Evolutionary conservation across 2,888 invertebrate species (phyloP), one percentile per base, ranked within the genome.

Genomic region (Stegana nigrithorax): DNA sequence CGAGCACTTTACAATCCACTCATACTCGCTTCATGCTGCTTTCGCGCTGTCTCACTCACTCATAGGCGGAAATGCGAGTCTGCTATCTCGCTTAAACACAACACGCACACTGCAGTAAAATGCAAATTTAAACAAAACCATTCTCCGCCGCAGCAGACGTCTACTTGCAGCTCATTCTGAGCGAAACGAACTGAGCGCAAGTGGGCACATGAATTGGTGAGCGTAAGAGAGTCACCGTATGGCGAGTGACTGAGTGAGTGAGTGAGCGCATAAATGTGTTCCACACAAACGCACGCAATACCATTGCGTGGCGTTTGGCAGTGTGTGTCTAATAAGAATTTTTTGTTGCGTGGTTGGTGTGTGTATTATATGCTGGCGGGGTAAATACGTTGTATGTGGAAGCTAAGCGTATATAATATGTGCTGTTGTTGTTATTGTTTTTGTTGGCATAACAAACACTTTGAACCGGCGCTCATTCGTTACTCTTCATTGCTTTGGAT

Each of bases 1-100:
- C 65, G 63, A 60, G 66, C 62, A 59, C 60, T 71, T 70, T 68
- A 69, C 72, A 73, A 71, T 68, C 60, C 69, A 72, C 32, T 4
- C 32, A 57, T 60, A 64, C 62, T 58, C 36, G n/a, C n/a, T n/a
- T n/a, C n/a, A n/a, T n/a, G n/a, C n/a, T n/a, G n/a, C n/a, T n/a
- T n/a, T n/a, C n/a, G n/a, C n/a, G n/a, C n/a, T n/a, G n/a, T n/a
- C n/a, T n/a, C n/a, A n/a, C n/a, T n/a, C n/a, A n/a, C n/a, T n/a
- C n/a, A n/a, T n/a, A n/a, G n/a, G n/a, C n/a, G n/a, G n/a, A n/a
- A n/a, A n/a, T n/a, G n/a, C n/a, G n/a, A n/a, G n/a, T n/a, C 5
- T 21, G n/a, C 47, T 8, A 21, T 12, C 47, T 47, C 47, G n/a
- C 8, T 23, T n/a, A 1, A 1, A 32, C 58, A 62, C 39, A n/a